Conservation (phyloP, 2,888 invertebrate species). For the Acleris holmiana region DNA sequence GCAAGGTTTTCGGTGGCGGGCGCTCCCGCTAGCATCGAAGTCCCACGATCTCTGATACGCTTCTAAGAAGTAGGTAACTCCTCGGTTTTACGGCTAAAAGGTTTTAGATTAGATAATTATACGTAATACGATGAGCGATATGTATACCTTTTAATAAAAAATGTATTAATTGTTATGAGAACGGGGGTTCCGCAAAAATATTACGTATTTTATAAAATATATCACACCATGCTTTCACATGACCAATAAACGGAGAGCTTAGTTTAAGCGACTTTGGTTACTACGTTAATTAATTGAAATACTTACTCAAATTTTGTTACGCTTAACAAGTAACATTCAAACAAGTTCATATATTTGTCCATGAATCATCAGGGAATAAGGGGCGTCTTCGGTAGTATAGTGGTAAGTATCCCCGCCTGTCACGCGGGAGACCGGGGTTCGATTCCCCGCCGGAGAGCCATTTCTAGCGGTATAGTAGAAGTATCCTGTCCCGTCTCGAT, state of each 20-base stretch:
- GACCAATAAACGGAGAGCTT: not conserved
- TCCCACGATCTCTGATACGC: constrained; percentile 50
- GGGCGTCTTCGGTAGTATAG: constrained; percentile 84
- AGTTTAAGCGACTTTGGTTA: no score
- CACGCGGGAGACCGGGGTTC: constrained; percentile 85
- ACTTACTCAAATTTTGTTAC: no score
- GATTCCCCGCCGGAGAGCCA: constrained; percentile 43
- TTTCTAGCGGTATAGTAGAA: no score
- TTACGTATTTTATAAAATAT: not conserved
- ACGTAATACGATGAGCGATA: constrained; percentile 68
- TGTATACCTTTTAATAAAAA: constrained; percentile 48
- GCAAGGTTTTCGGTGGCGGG: constrained; percentile 10
- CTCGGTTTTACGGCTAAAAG: constrained; percentile 74
- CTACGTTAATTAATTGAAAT: no score
- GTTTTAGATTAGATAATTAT: constrained; percentile 83
- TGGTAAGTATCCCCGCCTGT: constrained; percentile 85
- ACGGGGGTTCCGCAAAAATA: constrained; percentile 10
- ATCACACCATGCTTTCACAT: not conserved
- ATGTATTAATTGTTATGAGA: constrained; percentile 9
- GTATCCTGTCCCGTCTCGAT: no score
- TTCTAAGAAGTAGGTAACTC: constrained; percentile 74
- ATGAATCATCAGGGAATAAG: no score
- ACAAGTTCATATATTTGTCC: no score
- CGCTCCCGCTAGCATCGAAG: constrained; percentile 20
- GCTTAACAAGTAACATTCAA: no score